Base-by-base conservation (phyloP, 2,113 vertebrate genomes). In the Sphaerodactylus townsendi region DNA sequence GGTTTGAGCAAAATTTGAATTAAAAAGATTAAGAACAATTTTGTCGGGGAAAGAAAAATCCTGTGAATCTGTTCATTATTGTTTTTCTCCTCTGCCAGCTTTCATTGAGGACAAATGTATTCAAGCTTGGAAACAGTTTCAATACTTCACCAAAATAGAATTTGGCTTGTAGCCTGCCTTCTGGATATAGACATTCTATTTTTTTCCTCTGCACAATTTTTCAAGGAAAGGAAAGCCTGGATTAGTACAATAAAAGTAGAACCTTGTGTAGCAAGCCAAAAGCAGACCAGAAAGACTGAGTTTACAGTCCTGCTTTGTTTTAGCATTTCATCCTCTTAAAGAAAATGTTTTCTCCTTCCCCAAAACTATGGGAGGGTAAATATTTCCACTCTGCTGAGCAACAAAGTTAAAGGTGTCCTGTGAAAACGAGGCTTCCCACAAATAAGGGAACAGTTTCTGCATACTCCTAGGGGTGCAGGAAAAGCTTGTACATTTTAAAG, bases 1-100 rank as follows among this genome's bases (percentile, higher is more conserved):
- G 65, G 79, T 88, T 89, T 85, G 62, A 59, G 59, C 41, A 70
- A 82, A 83, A 91, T 86, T 78, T 69, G 65, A 88, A 89, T 66
- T 53, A 41, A 88, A 89, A 5, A 84, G 33, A 83, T 79, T 33
- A 23, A 73, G 48, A 73, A 64, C 68, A 77, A 81, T 5, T 83
- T 87, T 85, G 81, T 84, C 86, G 88, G 39, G n/a, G 44, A 88
- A 90, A 68, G n/a, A 41, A 10, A 13, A 19, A 30, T 41, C 21
- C 59, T 85, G 74, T 25, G 88, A 85, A 50, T 41, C 23, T 89
- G 41, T 83, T 86, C 76, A 30, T 41, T 21, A 7, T 46, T 77
- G 39, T 66, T 86, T 5, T 77, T 87, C 59, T 72, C 41, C 76
- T 89, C 74, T 71, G 25, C 75, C 77, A 75, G 74, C 68, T 79